Base-by-base conservation (phyloP, 2,797 vertebrate species). In the Coregonus sp. region DNA sequence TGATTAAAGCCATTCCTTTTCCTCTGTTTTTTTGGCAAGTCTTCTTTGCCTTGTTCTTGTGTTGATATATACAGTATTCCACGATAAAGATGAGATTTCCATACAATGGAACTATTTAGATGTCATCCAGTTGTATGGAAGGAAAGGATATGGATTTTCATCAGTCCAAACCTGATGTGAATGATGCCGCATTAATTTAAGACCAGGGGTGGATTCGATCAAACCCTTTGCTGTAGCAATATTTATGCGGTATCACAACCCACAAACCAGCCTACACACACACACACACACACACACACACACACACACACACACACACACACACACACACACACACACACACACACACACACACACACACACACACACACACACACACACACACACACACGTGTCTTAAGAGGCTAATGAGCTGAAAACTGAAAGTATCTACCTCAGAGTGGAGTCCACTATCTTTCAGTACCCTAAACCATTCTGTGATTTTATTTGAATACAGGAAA, bases 41-140 rank as follows among this genome's bases (percentile, higher is more conserved):
- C 50, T 35, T 59, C 78, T 54, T 25, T 72, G 47, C 25, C 4
- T 47, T 40, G n/a, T 70, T 84, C 84, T 78, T 40, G 4, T 76
- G 86, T 86, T 89, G 76, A 91, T 90, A 82, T 87, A 86, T 88
- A 86, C 81, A 59, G 54, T n/a, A n/a, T 56, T 56, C 5, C 15
- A 18, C 5, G 4, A 16, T 83, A 80, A 86, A 85, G 78, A 88
- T 89, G 86, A 81, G 78, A 81, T 87, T 78, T 90, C 89, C 87
- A 86, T 80, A 86, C 79, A 89, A 87, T 82, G 72, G 68, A 82
- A 63, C 74, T 69, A 76, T 88, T 90, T 85, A 76, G 65, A 84
- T 76, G 66, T 72, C 69, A 84, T 79, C 67, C 15, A 16, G 54
- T 63, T 59, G 77, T 51, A 77, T 75, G 54, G 50, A 54, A 35